phyloP scores from a whole-genome alignment of 2,113 vertebrate species.

The Lamprotornis superbus region DNA sequence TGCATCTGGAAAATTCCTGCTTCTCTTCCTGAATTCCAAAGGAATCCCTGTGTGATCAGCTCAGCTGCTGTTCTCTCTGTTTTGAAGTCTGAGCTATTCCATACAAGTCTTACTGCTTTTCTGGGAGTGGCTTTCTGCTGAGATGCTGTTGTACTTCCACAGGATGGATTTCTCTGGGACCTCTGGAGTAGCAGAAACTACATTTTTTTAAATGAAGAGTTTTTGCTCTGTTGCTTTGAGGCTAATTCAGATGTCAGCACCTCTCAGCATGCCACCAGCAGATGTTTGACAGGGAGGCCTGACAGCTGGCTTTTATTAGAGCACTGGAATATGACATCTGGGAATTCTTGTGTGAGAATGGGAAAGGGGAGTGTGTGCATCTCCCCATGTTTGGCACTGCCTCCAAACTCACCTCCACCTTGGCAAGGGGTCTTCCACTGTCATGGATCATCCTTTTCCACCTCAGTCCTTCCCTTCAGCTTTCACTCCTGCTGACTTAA shows the following conservation, averaged over 20 bases:
- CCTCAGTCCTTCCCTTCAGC: background rate
- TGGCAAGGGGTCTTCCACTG: background rate
- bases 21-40: background rate
- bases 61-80: background rate
- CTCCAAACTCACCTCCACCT: background rate
- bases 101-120: background rate
- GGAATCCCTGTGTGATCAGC: background rate
- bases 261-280: background rate
- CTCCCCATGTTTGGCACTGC: background rate
- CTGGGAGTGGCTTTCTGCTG: background rate
- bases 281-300: background rate
- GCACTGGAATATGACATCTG: background rate
- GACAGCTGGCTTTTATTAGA: background rate
- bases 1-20: background rate
- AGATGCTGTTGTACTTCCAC: background rate
- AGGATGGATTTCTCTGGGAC: background rate
- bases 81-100: background rate
- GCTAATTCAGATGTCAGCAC: background rate
- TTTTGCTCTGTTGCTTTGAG: background rate
- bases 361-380: background rate
- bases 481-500: background rate
- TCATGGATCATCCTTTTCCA: background rate
- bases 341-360: background rate
- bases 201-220: background rate
- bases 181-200: rapidly evolving